Conservation (phyloP, 2,888 invertebrate species). For the Invenusta paracnida region DNA sequence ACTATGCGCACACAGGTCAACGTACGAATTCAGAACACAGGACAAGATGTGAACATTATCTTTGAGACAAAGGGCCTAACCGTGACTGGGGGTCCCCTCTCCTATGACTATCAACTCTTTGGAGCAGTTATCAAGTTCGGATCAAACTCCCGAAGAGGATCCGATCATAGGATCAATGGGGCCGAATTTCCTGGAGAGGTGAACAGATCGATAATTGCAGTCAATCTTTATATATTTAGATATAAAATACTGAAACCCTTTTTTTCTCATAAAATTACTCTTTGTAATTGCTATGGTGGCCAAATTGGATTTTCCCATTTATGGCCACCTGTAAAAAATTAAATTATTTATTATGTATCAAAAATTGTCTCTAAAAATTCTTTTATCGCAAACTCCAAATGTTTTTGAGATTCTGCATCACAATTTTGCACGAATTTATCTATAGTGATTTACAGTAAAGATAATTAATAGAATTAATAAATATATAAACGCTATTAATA, state of each 20-base stretch:
- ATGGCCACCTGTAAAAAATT: no score
- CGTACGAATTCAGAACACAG: conserved; percentile 83
- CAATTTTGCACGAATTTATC: no score
- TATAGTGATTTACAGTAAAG: no score
- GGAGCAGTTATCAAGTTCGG: conserved; percentile 72
- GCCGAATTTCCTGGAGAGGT: conserved; percentile 96
- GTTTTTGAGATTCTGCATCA: no score
- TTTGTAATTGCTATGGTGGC: no score
- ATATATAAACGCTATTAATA: no score
- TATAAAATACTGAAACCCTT: neutral
- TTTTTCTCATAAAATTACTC: neutral
- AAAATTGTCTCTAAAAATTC: no score
- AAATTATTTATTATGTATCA: no score
- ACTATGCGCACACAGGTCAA: conserved; percentile 81
- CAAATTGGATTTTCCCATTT: no score
- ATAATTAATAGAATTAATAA: no score
- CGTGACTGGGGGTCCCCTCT: conserved; percentile 87
- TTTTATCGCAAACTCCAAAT: no score
- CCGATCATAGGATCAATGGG: conserved; percentile 92
- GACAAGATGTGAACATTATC: conserved; percentile 85
- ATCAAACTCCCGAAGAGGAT: conserved; percentile 69
- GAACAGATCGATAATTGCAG: conserved; percentile 61
- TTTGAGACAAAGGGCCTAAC: conserved; percentile 65
- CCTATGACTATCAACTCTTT: conserved; percentile 88
- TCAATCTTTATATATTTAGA: conserved; percentile 8